Evolutionary conservation across 2,797 vertebrate genomes (phyloP).

Genomic region (Sebastes oblongus): DNA sequence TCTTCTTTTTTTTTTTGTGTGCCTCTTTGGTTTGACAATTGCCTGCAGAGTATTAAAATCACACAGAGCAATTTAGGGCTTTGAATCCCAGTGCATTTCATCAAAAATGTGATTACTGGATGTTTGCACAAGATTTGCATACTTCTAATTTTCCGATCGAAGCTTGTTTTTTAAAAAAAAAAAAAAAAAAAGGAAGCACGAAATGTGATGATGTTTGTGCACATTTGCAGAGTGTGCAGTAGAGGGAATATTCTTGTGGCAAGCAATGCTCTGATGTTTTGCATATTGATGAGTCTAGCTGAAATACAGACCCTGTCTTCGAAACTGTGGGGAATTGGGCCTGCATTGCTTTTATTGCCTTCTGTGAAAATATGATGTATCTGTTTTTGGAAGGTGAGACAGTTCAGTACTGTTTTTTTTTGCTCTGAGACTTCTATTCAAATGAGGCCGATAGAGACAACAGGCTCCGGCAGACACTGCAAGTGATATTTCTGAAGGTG

Average conservation of each 20-base stretch:
- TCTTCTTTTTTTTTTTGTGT: slow-evolving; percentile 24
- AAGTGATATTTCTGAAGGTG: slow-evolving; percentile 55
- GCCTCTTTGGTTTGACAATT: slow-evolving; percentile 60
- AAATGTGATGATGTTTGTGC: slow-evolving; percentile 69
- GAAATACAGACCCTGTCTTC: slow-evolving; percentile 67
- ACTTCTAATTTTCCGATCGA: slow-evolving; percentile 44
- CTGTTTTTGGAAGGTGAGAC: slow-evolving; percentile 64
- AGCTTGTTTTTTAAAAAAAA: slow-evolving; percentile 18
- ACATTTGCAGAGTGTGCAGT: slow-evolving; percentile 68
- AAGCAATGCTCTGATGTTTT: slow-evolving; percentile 76
- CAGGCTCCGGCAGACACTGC: slow-evolving; percentile 14
- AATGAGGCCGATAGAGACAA: slow-evolving; percentile 64
- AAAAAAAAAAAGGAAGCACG: slow-evolving; percentile 4
- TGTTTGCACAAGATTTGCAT: slow-evolving; percentile 68
- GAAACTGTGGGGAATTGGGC: slow-evolving; percentile 71
- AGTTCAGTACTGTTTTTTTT: slow-evolving; percentile 37
- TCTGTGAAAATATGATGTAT: slow-evolving; percentile 72
- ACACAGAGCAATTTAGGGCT: slow-evolving; percentile 60
- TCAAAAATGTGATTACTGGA: slow-evolving; percentile 62
- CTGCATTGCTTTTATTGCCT: slow-evolving; percentile 73
- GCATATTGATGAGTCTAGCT: slow-evolving; percentile 81
- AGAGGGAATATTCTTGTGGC: slow-evolving; percentile 73
- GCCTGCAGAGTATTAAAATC: slow-evolving; percentile 66
- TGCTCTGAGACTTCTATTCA: slow-evolving; percentile 57
- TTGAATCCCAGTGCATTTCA: slow-evolving; percentile 64